Evolutionary conservation across 2,797 vertebrate genomes (phyloP), one percentile per base, ranked within the genome.

Genomic region (Rhinella marina): DNA sequence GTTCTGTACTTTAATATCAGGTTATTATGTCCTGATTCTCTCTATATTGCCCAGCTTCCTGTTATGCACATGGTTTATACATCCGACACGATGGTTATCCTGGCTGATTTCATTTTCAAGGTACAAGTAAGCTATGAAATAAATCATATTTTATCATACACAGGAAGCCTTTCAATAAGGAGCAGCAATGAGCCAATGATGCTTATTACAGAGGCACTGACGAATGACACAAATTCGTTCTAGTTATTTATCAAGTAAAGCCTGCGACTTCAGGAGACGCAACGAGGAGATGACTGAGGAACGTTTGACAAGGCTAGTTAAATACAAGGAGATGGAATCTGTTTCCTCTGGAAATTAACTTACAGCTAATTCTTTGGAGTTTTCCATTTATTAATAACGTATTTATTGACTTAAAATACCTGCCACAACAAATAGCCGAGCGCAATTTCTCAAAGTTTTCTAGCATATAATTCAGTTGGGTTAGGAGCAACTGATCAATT

Each of bases 321-420:
- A 89, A 86, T 78, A 79, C 62, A 79, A 86, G 79, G 88, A 61
- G 64, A 70, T 52, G 56, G 88, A 81, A 86, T 86, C 84, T 86
- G 88, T 89, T 89, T 89, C 88, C 88, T 89, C 88, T 86, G 79
- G 70, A 89, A 89, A 89, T 89, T 89, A 89, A 77, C 88, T 89
- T 86, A 89, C 5, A 73, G 85, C 84, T 89, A 89, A 89, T 89
- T 89, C 84, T 79, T 86, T 79, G 61, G 80, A 72, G 80, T 85
- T 89, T 89, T 86, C 68, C 88, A 89, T 86, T 82, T 86, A 89
- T 89, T 89, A 86, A 88, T 88, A 84, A 86, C 66, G 84, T 86
- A 89, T 86, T 89, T 89, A 86, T 86, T 83, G 88, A 77, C 88
- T 73, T 89, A 70, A 79, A 89, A 89, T 89, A 76, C 77, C 70